These are phyloP conservation scores for Mormoops blainvillei DNA, from an alignment of 2,113 vertebrate species.

Conservation along the genomic window DNA sequence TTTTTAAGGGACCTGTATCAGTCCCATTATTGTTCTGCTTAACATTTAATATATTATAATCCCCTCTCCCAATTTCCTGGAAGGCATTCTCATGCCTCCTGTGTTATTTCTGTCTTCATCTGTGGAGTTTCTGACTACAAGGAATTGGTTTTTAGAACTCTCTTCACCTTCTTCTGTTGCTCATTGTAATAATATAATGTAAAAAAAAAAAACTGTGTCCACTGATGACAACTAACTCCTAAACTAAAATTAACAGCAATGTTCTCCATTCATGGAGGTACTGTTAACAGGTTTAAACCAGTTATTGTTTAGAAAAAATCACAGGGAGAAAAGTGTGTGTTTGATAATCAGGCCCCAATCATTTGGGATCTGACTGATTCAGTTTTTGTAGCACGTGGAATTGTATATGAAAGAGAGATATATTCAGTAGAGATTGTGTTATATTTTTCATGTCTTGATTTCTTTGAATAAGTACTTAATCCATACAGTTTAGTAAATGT, in stretches of 20 bases:
- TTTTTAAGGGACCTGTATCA: not conserved
- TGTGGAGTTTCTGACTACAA: not conserved
- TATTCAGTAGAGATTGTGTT: conserved; percentile 1
- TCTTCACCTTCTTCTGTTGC: not conserved
- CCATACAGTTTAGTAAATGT: conserved; percentile 28
- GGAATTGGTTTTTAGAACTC: not conserved
- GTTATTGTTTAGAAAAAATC: not conserved
- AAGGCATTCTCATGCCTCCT: not conserved
- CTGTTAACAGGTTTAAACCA: not conserved
- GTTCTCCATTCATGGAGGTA: not conserved
- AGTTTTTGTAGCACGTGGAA: not conserved
- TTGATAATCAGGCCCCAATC: not conserved
- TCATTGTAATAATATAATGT: not conserved
- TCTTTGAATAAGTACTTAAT: conserved; percentile 44
- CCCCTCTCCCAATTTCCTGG: not conserved
- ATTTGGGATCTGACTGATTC: not conserved
- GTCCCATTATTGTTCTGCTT: not conserved
- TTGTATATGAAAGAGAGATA: not conserved
- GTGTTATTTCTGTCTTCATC: conserved; percentile 10
- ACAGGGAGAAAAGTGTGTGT: not conserved
- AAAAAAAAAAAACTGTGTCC: not conserved
- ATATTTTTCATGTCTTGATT: not conserved
- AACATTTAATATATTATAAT: not conserved
- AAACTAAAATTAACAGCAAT: not conserved
- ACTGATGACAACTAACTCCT: not conserved